Evolutionary conservation across 92 coral and sea anemone genomes (phyloP), one percentile per base, ranked within the genome.

Genomic region (Metridium senile): DNA sequence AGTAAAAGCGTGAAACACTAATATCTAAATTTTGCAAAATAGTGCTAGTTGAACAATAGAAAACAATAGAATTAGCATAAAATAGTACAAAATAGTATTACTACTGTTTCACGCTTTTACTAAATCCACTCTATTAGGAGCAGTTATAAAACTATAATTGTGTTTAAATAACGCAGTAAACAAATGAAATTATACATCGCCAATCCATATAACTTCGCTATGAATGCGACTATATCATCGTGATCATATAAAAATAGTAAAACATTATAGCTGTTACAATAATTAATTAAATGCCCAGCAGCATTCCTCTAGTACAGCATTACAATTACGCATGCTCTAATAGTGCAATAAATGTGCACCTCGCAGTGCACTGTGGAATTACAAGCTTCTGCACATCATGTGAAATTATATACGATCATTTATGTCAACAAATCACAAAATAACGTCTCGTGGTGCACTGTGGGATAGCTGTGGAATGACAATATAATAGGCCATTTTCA

Each of bases 91-190:
- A n/a, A n/a, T n/a, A n/a, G n/a, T n/a, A n/a, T n/a, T n/a, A n/a
- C n/a, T n/a, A n/a, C n/a, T n/a, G n/a, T n/a, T n/a, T n/a, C n/a
- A n/a, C n/a, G n/a, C n/a, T n/a, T n/a, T n/a, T n/a, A n/a, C n/a
- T n/a, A n/a, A n/a, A n/a, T 17, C 51, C 51, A 7, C 51, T 45
- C 51, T 17, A 45, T 54, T 21, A 54, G 23, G 61, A 54, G n/a
- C 61, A 3, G 61, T 54, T 16, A 54, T 54, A 54, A 54, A 54
- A 54, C 61, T 54, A 54, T 10, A 16, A 54, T 54, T 54, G 61
- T 54, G 61, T 54, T 54, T 54, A 54, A 54, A 54, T 54, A 54
- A 54, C 61, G 61, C 61, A 9, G 61, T 20, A 54, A 54, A 54
- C 61, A 54, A 54, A 54, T 9, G 4, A 9, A 16, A 54, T 21